These are phyloP conservation scores for Melanotus villosus DNA, from an alignment of 2,888 invertebrate species.

Conservation along the genomic window DNA sequence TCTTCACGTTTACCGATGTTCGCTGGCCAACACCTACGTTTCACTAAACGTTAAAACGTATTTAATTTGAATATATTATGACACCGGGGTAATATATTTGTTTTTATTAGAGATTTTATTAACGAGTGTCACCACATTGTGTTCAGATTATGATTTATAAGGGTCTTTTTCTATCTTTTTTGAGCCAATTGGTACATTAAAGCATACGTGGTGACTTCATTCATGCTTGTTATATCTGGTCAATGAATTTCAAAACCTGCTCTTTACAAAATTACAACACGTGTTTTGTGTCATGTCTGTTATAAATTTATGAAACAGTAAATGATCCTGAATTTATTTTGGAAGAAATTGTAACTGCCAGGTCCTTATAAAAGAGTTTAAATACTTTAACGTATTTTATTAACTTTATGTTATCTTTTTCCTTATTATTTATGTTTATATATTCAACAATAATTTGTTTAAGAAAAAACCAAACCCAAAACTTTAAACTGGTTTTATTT, in stretches of 20 bases:
- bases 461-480: no score
- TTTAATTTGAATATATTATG: constrained; percentile 67
- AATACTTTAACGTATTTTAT: constrained; percentile 1
- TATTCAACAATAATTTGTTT: no score
- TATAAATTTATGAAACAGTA: constrained; percentile 49
- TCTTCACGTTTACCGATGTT: constrained; percentile 37
- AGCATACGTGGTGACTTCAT: constrained; percentile 42
- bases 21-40: constrained; percentile 42
- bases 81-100: constrained; percentile 62
- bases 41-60: constrained; percentile 48
- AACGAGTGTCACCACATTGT: constrained; percentile 58
- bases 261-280: constrained; percentile 55
- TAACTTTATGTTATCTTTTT: background rate
- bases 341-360: background rate
- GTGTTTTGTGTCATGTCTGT: constrained; percentile 49
- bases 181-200: constrained; percentile 39
- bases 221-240: constrained; percentile 47
- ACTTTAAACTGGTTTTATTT: no score
- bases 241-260: constrained; percentile 52
- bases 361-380: background rate
- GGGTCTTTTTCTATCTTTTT: constrained; percentile 24
- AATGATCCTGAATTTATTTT: constrained; percentile 35
- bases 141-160: constrained; percentile 55
- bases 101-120: constrained; percentile 59
- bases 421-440: no score